Evolutionary conservation across 1,140 invertebrate genomes (phyloP).

Genomic region (Macrobrachium rosenbergii): DNA sequence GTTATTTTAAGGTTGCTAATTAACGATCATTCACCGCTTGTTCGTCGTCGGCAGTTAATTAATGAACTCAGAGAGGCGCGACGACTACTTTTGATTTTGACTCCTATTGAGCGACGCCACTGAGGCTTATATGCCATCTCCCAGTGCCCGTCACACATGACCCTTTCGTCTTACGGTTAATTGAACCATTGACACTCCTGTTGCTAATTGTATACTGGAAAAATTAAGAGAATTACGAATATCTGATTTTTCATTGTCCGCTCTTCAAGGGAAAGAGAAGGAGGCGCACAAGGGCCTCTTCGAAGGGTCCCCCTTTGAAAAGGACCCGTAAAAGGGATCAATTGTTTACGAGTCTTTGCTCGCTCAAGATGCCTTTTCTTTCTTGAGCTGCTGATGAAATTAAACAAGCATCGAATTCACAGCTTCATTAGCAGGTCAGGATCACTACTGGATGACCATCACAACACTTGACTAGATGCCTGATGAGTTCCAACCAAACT

Average conservation of each 20-base stretch:
- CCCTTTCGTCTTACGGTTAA: conserved; percentile 56
- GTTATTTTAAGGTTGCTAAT: conserved; percentile 63
- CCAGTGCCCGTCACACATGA: conserved; percentile 18
- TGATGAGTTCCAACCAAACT: too few species aligned
- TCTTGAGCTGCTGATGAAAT: too few species aligned
- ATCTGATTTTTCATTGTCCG: conserved; percentile 57
- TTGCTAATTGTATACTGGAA: conserved; percentile 59
- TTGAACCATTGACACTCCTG: conserved; percentile 57
- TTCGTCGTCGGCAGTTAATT: conserved; percentile 61
- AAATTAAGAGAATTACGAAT: conserved; percentile 59
- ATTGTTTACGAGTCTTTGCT: too few species aligned
- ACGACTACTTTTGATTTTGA: conserved; percentile 48
- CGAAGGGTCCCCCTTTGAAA: too few species aligned
- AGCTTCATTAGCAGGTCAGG: too few species aligned
- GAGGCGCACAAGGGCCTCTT: background rate
- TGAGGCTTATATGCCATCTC: conserved; percentile 10
- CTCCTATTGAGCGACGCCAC: conserved; percentile 14
- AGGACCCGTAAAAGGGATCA: too few species aligned
- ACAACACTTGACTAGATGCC: too few species aligned
- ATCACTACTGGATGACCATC: too few species aligned
- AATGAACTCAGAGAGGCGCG: conserved; percentile 50
- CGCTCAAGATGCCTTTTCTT: too few species aligned
- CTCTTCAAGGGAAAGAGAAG: conserved; percentile 2
- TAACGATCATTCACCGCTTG: conserved; percentile 63
- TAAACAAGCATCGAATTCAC: too few species aligned